Base-by-base conservation (phyloP, 2,113 vertebrate genomes). In the Callocephalon fimbriatum region DNA sequence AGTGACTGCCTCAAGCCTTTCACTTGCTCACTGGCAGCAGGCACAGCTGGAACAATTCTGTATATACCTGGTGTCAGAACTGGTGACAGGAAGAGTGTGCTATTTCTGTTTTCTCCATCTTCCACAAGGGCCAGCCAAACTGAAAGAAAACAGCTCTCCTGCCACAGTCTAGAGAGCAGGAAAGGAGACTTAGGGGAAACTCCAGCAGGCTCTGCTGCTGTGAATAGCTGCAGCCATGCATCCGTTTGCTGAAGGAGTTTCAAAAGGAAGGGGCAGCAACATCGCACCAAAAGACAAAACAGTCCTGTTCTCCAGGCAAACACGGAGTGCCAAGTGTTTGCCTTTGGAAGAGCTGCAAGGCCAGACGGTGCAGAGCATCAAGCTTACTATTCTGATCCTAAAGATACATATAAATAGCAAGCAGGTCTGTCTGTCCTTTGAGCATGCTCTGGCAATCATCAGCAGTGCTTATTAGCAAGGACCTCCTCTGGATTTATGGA, bases 391-490 rank as follows among this genome's bases (percentile, higher is more conserved):
- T 88, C 40, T 87, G 84, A 81, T 89, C 70, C 32, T 38, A 66
- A 71, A 89, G 58, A 85, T 78, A 70, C 7, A 42, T 32, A 87
- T 63, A 75, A 84, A 95, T 16, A 94, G 72, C 44, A 70, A 73
- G 79, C 54, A 79, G 62, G 44, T 71, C 73, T 90, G 65, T 47
- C 54, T 85, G 61, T 37, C 61, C 67, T 86, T 82, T 53, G 72
- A 84, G 58, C n/a, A 40, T 3, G 37, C 65, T 74, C 61, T 42
- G 50, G 72, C 35, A n/a, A 89, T 42, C 45, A 77, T 26, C 48
- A 82, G 53, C 58, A 83, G 25, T 17, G 48, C 58, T 86, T 40
- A 56, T 88, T 37, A 92, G 74, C 71, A 83, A 86, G 50, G 79
- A 76, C 22, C 19, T 88, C 40, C 72, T 53, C 75, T 35, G 38